Base-by-base conservation (phyloP, 2,888 invertebrate genomes). In the Sminthurinus aureus region DNA sequence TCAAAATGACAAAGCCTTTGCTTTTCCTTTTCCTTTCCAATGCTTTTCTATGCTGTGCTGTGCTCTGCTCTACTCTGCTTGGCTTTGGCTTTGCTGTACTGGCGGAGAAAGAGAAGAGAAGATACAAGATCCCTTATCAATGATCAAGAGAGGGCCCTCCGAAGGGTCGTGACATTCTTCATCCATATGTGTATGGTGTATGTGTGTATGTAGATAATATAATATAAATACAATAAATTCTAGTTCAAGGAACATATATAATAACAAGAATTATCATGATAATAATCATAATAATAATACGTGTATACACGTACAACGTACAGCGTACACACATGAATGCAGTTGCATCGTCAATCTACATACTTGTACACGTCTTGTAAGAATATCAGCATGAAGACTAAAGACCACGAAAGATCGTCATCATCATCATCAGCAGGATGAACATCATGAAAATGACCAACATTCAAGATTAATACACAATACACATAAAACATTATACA, bases 161-260 rank as follows among this genome's bases (percentile, higher is more conserved):
- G 66, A 85, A 87, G 85, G 87, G 87, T 87, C 87, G 86, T 87
- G 86, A 87, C 86, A 87, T 78, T 73, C 78, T 52, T 26, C 69
- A 79, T 79, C 15, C 18, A 69, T 71, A 52, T 0, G 18, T 52
- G 51, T 75, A 12, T 50, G n/a, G 4, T 52, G n/a, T 20, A 8
- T 50, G 20, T 75, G 22, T 52, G n/a, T 50, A 12, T 15, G 26
- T 1, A 24, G 1, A 12, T 1, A 71, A 13, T n/a, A 24, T n/a
- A 71, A 20, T 24, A 18, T 71, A 58, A 38, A 38, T 38, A 38
- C 38, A 38, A 38, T 38, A 38, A 38, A 38, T 38, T 38, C 38
- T 38, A 38, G 38, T 38, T 38, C 38, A 38, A 38, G 38, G 38
- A 38, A 38, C 38, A 38, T 38, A 38, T 38, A 38, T 38, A 38